Evolutionary conservation across 2,888 invertebrate genomes (phyloP).

Genomic region (Tricholauxania praeusta): DNA sequence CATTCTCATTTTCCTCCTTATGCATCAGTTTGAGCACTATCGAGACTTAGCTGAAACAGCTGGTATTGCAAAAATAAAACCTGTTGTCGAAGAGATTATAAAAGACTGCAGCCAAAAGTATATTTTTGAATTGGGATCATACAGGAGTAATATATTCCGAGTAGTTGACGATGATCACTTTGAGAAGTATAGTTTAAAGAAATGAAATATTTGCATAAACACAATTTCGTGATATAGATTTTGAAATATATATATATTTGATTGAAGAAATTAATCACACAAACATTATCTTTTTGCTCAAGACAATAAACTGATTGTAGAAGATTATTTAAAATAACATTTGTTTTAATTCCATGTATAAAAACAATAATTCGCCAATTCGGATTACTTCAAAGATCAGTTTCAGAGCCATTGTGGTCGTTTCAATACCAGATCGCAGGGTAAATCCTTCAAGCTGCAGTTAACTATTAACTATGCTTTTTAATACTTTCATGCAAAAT

Average conservation of each 20-base stretch:
- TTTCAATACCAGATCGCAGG: too few species aligned
- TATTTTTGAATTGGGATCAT: conserved; percentile 73
- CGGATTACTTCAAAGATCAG: too few species aligned
- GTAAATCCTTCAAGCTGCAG: too few species aligned
- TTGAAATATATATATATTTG: background rate
- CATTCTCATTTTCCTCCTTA: conserved; percentile 54
- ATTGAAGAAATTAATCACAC: too few species aligned
- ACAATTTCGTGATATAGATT: background rate
- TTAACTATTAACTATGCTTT: too few species aligned
- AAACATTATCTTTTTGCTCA: too few species aligned
- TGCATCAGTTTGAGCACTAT: conserved; percentile 75
- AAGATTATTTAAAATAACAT: too few species aligned
- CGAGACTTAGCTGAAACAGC: conserved; percentile 75
- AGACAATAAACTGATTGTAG: too few species aligned
- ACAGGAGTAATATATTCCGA: conserved; percentile 73
- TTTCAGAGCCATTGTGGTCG: too few species aligned
- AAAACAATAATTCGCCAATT: too few species aligned
- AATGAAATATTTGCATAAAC: conserved; percentile 8
- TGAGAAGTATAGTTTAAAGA: conserved; percentile 46
- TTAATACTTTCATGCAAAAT: too few species aligned
- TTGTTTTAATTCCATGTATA: too few species aligned
- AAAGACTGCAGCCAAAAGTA: conserved; percentile 75
- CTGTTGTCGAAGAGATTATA: conserved; percentile 79
- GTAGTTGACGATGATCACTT: conserved; percentile 74
- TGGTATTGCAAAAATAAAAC: conserved; percentile 73